Evolutionary conservation across 2,113 vertebrate genomes (phyloP).

Genomic region (Microtus richardsoni): DNA sequence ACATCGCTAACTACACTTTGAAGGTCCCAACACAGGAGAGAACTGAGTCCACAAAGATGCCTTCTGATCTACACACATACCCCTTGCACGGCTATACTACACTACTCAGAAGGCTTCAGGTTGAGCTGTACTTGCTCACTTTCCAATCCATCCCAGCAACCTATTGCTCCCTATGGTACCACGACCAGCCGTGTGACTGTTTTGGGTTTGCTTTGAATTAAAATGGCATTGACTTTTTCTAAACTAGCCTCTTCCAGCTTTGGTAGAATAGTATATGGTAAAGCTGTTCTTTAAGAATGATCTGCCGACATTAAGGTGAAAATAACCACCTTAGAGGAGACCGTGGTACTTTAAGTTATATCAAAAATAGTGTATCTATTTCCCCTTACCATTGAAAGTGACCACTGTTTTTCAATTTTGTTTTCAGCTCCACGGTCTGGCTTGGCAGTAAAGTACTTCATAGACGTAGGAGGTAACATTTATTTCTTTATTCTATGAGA

Average conservation of each 20-base stretch:
- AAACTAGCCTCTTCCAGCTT: neutral
- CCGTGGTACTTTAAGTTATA: neutral
- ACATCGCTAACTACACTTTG: neutral
- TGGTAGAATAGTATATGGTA: neutral
- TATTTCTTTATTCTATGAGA: slow-evolving; percentile 54
- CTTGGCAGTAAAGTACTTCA: slow-evolving; percentile 96
- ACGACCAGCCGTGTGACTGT: neutral
- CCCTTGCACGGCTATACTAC: neutral
- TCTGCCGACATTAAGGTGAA: neutral
- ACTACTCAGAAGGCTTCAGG: neutral
- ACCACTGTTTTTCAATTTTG: slow-evolving; percentile 1
- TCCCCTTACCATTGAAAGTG: neutral
- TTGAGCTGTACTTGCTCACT: neutral
- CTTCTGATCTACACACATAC: neutral
- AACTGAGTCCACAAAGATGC: neutral
- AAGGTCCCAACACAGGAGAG: neutral
- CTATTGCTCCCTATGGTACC: neutral
- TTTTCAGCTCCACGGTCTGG: slow-evolving; percentile 96
- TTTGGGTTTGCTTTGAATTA: neutral
- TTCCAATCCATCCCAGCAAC: neutral
- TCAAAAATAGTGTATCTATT: neutral
- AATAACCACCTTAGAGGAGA: neutral
- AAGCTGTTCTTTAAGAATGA: neutral
- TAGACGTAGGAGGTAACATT: slow-evolving; percentile 96
- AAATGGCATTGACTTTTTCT: neutral